Percentiles rank a stretch among this genome's conserved stretches.
Evolutionary conservation across 2,888 invertebrate species (phyloP).

Genomic region (Tenthredo notha): DNA sequence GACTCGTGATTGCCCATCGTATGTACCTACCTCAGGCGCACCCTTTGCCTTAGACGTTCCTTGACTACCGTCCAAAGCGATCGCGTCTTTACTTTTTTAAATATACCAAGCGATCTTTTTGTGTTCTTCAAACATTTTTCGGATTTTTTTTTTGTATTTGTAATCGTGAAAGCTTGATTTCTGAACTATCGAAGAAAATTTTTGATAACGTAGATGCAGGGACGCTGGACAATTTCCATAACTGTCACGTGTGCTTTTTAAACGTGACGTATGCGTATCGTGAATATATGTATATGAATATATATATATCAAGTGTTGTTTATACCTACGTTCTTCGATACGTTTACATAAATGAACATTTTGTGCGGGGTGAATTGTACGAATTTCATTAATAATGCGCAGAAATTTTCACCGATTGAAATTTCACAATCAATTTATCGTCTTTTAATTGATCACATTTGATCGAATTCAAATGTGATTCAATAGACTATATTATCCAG

Average conservation of each 20-base stretch:
- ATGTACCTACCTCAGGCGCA: constrained; percentile 32
- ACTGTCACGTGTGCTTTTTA: constrained; percentile 20
- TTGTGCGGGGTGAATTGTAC: neutral
- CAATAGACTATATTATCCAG: neutral
- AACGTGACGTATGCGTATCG: constrained; percentile 10
- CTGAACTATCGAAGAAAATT: neutral
- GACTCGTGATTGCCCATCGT: constrained; percentile 41
- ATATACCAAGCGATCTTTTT: constrained; percentile 23
- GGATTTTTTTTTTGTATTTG: neutral
- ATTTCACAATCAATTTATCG: neutral
- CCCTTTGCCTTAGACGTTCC: constrained; percentile 49
- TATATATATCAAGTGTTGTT: constrained; percentile 19
- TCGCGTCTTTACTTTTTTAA: constrained; percentile 18
- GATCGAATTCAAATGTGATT: constrained; percentile 38
- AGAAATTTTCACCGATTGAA: neutral
- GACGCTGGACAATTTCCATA: neutral
- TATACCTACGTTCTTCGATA: neutral
- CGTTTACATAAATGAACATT: neutral
- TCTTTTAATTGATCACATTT: constrained; percentile 29
- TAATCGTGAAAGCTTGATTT: neutral
- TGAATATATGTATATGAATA: neutral
- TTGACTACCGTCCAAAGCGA: constrained; percentile 50
- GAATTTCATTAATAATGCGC: neutral
- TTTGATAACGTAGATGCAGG: neutral
- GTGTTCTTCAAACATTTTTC: constrained; percentile 11